Conservation (phyloP, 1,140 invertebrate genomes). For the Oscheius sp. region DNA sequence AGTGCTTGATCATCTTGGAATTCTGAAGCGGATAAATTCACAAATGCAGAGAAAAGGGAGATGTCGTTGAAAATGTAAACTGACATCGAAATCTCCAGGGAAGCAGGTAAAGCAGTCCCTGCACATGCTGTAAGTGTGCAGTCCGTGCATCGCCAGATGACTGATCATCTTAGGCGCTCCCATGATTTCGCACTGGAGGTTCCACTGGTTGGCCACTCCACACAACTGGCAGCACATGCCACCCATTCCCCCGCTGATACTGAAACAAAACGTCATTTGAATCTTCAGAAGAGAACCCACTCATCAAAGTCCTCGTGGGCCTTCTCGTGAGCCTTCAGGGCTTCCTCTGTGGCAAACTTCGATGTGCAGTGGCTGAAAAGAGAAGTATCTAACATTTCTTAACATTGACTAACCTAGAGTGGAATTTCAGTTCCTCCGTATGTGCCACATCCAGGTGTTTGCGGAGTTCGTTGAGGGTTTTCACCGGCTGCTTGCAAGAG, state of each 20-base stretch:
- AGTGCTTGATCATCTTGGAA: background rate
- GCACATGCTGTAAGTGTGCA: background rate
- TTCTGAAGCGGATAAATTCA: background rate
- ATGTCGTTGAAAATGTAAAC: too few species aligned
- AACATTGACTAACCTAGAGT: too few species aligned
- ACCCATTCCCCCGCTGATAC: background rate
- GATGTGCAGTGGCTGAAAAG: background rate
- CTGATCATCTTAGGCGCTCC: background rate
- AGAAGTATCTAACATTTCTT: too few species aligned
- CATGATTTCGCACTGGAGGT: background rate
- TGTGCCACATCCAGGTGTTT: background rate
- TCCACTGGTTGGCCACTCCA: slow-evolving; percentile 3
- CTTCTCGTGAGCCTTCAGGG: background rate
- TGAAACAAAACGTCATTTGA: background rate
- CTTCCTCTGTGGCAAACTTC: background rate
- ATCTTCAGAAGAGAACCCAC: background rate
- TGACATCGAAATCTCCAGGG: background rate
- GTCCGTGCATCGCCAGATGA: background rate
- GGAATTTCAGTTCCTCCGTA: background rate
- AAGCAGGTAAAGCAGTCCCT: background rate
- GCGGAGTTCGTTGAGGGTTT: background rate
- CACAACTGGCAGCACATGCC: background rate
- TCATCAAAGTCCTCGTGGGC: background rate
- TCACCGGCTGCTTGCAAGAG: background rate
- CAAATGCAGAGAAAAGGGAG: background rate